Evolutionary conservation across 2,113 vertebrate genomes (phyloP).

Genomic region (Paralichthys olivaceus): DNA sequence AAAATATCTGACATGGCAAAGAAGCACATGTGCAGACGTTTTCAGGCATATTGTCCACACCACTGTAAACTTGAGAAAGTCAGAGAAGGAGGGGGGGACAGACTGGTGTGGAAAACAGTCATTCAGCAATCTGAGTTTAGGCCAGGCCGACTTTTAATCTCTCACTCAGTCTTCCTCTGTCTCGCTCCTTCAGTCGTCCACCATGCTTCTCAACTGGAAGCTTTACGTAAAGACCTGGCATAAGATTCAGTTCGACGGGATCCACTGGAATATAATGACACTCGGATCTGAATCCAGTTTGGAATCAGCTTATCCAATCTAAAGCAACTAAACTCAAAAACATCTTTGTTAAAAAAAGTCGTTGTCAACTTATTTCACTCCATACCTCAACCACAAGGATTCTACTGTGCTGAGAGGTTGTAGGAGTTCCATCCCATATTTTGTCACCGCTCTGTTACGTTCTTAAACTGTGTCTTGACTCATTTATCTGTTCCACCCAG

Average conservation of each 20-base stretch:
- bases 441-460: conserved; percentile 5
- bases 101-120: conserved; percentile 75
- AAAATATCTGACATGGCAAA: conserved; percentile 69
- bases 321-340: neutral
- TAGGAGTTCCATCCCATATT: neutral
- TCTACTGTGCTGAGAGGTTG: neutral
- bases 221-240: conserved; percentile 76
- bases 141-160: conserved; percentile 68
- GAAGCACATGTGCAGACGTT: conserved; percentile 59
- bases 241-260: conserved; percentile 47
- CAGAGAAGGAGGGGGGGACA: conserved; percentile 34
- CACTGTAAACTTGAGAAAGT: conserved; percentile 59
- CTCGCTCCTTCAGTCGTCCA: conserved; percentile 24
- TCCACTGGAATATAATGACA: conserved; percentile 43
- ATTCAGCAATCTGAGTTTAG: conserved; percentile 73
- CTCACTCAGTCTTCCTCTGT: conserved; percentile 40
- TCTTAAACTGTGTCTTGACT: neutral
- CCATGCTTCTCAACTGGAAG: conserved; percentile 25
- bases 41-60: conserved; percentile 55
- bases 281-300: conserved; percentile 10
- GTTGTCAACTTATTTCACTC: neutral
- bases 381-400: neutral
- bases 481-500: neutral
- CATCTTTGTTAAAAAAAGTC: conserved; percentile 1
- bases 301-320: neutral